Percentiles rank a stretch among this genome's conserved stretches.
phyloP scores from a whole-genome alignment of 2,113 vertebrate genomes.

The Sterrhoptilus dennistouni region DNA sequence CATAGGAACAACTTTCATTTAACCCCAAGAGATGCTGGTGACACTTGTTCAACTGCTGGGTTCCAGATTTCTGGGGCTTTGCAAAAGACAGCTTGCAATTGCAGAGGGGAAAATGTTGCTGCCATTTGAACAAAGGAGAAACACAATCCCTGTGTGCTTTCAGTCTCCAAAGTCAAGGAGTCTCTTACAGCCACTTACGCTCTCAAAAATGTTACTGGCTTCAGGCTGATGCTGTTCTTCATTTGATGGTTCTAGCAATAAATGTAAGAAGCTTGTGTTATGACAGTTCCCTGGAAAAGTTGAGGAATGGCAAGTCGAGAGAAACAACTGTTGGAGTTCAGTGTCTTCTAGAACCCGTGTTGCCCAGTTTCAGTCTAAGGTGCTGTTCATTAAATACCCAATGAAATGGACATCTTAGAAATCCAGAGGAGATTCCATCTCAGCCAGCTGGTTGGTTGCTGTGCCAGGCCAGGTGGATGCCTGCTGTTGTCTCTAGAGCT shows the following conservation, averaged over 20 bases:
- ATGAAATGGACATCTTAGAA: not conserved
- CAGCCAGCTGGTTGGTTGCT: not conserved
- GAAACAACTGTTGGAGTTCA: not conserved
- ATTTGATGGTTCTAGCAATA: not conserved
- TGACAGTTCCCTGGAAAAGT: not conserved
- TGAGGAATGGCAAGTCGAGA: not conserved
- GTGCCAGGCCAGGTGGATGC: not conserved
- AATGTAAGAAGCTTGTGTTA: not conserved
- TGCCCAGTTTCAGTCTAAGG: not conserved
- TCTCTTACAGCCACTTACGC: not conserved
- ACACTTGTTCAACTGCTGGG: not conserved
- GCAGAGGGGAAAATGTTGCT: not conserved
- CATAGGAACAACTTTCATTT: not conserved
- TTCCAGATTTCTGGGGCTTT: not conserved
- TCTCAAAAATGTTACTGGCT: not conserved
- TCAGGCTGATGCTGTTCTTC: not conserved
- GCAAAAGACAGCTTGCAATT: not conserved
- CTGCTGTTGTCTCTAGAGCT: not conserved
- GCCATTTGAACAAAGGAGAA: not conserved
- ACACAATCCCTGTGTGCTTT: not conserved
- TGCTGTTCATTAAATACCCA: not conserved
- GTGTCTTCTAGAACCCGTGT: not conserved
- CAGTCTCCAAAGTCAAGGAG: not conserved
- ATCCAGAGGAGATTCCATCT: not conserved
- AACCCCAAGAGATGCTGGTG: not conserved